A percentile compares a stretch with the other conserved stretches of the same genome.
Conservation (phyloP, 2,797 vertebrate genomes). For the Cuculus canorus region DNA sequence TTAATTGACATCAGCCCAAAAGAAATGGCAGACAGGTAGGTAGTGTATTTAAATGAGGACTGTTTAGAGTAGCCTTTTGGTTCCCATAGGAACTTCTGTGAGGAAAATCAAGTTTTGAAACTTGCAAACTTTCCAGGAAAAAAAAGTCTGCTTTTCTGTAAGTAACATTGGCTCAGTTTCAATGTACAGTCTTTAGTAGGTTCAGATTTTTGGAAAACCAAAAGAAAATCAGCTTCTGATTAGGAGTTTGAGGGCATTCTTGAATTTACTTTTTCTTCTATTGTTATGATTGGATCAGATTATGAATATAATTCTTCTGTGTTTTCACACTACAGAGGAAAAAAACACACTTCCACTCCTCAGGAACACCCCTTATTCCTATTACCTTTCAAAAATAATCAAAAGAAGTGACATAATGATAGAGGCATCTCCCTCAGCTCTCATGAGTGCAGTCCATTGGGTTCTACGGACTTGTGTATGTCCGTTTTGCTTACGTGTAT, state of each 20-base stretch:
- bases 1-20: background rate
- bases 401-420: background rate
- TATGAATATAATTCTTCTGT: background rate
- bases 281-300: background rate
- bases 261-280: background rate
- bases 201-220: background rate
- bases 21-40: background rate
- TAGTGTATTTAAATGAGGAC: background rate
- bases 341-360: background rate
- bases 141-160: background rate
- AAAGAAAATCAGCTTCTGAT: background rate
- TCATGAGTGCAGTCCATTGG: rapidly evolving
- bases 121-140: background rate
- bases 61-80: background rate
- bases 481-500: background rate
- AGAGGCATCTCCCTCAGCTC: background rate
- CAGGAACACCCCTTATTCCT: background rate
- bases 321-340: background rate
- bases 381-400: background rate
- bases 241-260: background rate
- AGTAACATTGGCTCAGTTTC: background rate
- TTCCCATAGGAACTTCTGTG: background rate
- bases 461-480: rapidly evolving
- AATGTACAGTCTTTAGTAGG: background rate
- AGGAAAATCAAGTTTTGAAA: background rate